Evolutionary conservation across 2,797 vertebrate species (phyloP).

Genomic region (Rhinoraja longicauda): DNA sequence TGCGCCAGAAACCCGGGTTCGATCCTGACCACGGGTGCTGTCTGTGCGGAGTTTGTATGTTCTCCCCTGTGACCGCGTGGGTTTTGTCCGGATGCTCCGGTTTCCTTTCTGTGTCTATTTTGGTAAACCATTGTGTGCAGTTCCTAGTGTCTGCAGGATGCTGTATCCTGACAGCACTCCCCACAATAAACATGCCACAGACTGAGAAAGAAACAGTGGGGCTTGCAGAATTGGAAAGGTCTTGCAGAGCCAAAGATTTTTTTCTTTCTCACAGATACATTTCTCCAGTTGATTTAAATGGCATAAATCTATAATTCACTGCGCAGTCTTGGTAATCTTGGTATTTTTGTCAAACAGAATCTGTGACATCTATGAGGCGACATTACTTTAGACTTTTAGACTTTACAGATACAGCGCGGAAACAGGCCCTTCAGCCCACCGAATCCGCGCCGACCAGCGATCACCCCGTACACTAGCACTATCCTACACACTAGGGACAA

Average conservation of each 20-base stretch:
- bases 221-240: background rate
- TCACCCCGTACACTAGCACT: too few species aligned
- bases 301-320: background rate
- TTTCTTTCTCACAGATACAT: background rate
- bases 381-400: background rate
- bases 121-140: too few species aligned
- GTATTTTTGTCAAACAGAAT: background rate
- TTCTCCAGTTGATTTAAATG: conserved; percentile 15
- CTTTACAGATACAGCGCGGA: too few species aligned
- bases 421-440: too few species aligned
- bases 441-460: too few species aligned
- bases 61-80: too few species aligned
- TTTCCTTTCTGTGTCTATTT: too few species aligned
- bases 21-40: too few species aligned
- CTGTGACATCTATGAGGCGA: background rate
- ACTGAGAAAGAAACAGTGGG: background rate
- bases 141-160: background rate
- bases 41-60: too few species aligned
- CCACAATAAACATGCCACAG: background rate
- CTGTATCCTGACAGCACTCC: background rate
- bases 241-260: background rate
- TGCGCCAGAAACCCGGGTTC: too few species aligned
- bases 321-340: background rate
- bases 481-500: too few species aligned
- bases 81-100: too few species aligned